A percentile compares a stretch with the other conserved stretches of the same genome.
phyloP scores from a whole-genome alignment of 2,113 vertebrate genomes.

The Heterochromis multidens region DNA sequence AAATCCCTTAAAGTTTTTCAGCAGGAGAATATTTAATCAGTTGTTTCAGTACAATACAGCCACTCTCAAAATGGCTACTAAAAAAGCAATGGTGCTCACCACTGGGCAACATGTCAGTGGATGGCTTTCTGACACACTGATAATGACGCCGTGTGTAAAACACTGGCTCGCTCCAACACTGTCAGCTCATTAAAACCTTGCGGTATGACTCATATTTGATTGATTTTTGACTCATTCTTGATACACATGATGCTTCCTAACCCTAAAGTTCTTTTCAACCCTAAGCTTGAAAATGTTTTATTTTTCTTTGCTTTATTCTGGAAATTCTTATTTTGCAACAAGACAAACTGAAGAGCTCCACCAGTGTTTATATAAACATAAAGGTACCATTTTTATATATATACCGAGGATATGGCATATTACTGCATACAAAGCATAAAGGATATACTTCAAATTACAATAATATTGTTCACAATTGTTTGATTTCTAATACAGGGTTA shows the following conservation, averaged over 20 bases:
- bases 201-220: neutral
- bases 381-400: neutral
- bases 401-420: accelerated
- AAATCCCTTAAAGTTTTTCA: neutral
- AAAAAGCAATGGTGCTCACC: neutral
- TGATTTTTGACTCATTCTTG: neutral
- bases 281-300: neutral
- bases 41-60: neutral
- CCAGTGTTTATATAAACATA: neutral
- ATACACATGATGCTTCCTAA: neutral
- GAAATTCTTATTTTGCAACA: neutral
- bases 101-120: neutral
- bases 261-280: neutral
- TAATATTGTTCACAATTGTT: neutral
- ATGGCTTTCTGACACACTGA: neutral
- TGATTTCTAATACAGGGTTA: neutral
- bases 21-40: neutral
- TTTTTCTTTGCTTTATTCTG: neutral
- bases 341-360: neutral
- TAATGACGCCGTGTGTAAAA: neutral
- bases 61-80: constrained; percentile 1
- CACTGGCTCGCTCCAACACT: neutral
- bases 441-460: neutral
- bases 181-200: neutral
- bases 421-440: neutral